These are phyloP conservation scores for Psittacula echo DNA, from an alignment of 2,797 vertebrate genomes.

Conservation along the genomic window DNA sequence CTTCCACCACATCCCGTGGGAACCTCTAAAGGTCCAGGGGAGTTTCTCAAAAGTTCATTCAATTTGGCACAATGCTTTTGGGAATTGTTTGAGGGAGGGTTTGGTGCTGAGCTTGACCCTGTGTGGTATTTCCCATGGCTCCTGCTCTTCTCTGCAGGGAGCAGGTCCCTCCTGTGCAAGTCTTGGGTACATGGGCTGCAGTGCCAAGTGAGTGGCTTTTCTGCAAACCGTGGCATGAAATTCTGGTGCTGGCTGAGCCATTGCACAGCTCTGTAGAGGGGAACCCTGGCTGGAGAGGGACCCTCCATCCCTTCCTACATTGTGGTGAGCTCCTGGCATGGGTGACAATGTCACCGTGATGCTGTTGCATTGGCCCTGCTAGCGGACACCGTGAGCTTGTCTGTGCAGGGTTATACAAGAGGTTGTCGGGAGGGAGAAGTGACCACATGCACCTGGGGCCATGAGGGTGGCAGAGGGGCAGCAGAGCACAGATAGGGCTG, in stretches of 20 bases:
- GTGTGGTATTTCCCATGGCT: background rate
- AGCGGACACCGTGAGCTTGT: background rate
- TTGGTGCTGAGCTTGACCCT: background rate
- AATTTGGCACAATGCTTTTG: background rate
- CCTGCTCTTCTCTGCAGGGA: too few species aligned
- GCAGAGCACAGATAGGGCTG: background rate
- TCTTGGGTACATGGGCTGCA: background rate
- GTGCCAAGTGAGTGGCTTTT: background rate
- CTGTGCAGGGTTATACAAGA: too few species aligned
- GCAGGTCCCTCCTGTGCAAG: background rate
- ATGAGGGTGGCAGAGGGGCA: background rate
- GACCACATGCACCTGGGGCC: accelerated
- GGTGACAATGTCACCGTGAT: background rate
- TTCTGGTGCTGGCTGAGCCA: background rate
- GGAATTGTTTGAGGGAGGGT: background rate
- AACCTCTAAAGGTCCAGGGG: background rate
- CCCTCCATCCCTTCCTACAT: accelerated
- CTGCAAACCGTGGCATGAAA: background rate
- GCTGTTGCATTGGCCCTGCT: background rate
- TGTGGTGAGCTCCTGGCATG: background rate
- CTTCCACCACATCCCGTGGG: background rate
- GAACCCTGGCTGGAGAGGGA: background rate
- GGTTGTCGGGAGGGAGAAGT: background rate
- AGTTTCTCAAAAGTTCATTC: background rate
- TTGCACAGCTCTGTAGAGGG: background rate